Evolutionary conservation across 2,797 vertebrate genomes (phyloP), one percentile per base, ranked within the genome.

Genomic region (Mastacembelus armatus): DNA sequence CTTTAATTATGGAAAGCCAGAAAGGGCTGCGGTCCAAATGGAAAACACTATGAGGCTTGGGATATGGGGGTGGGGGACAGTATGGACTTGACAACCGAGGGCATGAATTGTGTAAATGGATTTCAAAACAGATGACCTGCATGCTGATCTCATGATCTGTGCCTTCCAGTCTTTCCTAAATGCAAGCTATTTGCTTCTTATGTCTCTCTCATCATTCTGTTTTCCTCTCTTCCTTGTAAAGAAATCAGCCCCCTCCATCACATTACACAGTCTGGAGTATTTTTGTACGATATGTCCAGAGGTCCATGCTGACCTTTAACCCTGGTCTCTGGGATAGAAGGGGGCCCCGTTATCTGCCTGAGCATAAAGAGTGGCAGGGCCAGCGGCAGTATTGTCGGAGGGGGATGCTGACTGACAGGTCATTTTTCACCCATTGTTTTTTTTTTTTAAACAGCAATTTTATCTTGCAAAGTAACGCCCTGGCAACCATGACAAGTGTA

Each of bases 81-180:
- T 52, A 27, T 55, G 67, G 84, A 87, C 83, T 87, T 86, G 81
- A 91, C 87, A 89, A 87, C 84, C 83, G 82, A 86, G 88, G 88
- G 86, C 82, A 80, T 85, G 84, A 85, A 87, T 89, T 18, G 82
- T 86, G 85, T 88, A 89, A 94, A 95, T 93, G 92, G 92, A 93
- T 95, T 95, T 95, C 88, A 92, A 90, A 95, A 94, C 90, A 93
- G 92, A 95, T 94, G 93, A 95, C 95, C 95, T 94, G 93, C 92
- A 83, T 93, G 93, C 92, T 95, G 92, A 94, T 95, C 94, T 93
- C 84, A 81, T 92, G 94, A 94, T 96, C 92, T 90, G 90, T 94
- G 92, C 88, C 90, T 91, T 78, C 79, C 77, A 87, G 87, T 88
- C 83, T 65, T 85, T 78, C 74, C 74, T 78, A 82, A 87, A 91